Evolutionary conservation across 1,140 invertebrate genomes (phyloP).

Genomic region (Ips nitidus): DNA sequence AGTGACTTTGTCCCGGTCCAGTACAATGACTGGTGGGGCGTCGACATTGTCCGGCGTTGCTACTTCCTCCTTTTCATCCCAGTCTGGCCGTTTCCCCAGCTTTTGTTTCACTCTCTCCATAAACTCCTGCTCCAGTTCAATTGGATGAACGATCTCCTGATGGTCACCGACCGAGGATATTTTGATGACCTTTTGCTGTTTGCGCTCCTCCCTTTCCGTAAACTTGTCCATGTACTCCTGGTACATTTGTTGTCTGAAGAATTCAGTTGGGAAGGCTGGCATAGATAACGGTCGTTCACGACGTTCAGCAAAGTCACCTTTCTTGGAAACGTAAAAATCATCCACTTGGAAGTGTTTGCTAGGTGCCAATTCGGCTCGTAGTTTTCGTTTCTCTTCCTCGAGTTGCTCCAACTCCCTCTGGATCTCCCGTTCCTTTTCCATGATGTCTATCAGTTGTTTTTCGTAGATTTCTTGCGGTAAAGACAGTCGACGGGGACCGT

Average conservation of each 20-base stretch:
- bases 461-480: conserved; percentile 67
- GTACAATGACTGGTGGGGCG: conserved; percentile 57
- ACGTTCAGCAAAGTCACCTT: conserved; percentile 42
- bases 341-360: conserved; percentile 40
- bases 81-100: conserved; percentile 48
- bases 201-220: conserved; percentile 73
- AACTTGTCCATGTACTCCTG: conserved; percentile 79
- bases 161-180: conserved; percentile 53
- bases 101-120: conserved; percentile 66
- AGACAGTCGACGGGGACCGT: conserved; percentile 54
- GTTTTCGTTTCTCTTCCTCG: conserved; percentile 57
- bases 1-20: conserved; percentile 62
- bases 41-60: conserved; percentile 31
- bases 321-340: conserved; percentile 48
- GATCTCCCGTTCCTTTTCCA: conserved; percentile 66
- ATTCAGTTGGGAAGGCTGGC: conserved; percentile 59
- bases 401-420: conserved; percentile 62
- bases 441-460: conserved; percentile 68
- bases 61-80: conserved; percentile 43
- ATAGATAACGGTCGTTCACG: conserved; percentile 37
- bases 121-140: conserved; percentile 70
- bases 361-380: conserved; percentile 42
- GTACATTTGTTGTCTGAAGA: conserved; percentile 76
- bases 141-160: conserved; percentile 53
- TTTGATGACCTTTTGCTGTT: conserved; percentile 76